phyloP scores from a whole-genome alignment of 2,797 vertebrate species.

The Enteromius mattozi region DNA sequence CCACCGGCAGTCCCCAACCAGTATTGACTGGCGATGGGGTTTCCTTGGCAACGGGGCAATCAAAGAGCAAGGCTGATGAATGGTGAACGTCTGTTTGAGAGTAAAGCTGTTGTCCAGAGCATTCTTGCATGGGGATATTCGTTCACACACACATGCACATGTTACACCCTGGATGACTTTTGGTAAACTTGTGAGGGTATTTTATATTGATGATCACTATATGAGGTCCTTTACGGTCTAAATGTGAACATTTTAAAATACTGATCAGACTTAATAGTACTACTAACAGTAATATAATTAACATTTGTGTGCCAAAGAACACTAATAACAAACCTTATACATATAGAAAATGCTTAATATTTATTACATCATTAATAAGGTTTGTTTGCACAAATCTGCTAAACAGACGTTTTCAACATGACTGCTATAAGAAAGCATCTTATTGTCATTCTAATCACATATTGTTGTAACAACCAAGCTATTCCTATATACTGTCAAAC shows the following conservation, averaged over 20 bases:
- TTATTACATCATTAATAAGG: neutral
- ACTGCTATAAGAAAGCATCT: neutral
- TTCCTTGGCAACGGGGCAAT: conserved; percentile 78
- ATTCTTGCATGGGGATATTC: conserved; percentile 9
- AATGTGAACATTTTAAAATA: neutral
- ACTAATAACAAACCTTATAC: neutral
- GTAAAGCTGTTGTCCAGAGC: conserved; percentile 32
- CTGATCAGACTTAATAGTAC: neutral
- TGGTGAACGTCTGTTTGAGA: conserved; percentile 57
- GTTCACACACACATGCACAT: neutral
- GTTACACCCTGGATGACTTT: conserved; percentile 5
- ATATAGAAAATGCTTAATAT: neutral
- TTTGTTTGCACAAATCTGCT: neutral
- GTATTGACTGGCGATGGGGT: conserved; percentile 70
- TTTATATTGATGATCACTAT: neutral
- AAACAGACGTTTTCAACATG: neutral
- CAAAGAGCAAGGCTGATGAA: conserved; percentile 66
- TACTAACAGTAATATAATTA: too few relatives aligned
- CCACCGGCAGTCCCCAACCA: conserved; percentile 56
- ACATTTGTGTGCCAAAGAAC: neutral
- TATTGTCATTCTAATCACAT: conserved; percentile 1
- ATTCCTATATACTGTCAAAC: neutral
- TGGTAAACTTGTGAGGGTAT: neutral
- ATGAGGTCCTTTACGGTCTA: neutral
- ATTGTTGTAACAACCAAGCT: neutral